Base-by-base conservation (phyloP, 92 coral and sea anemone species). In the Muricea muricata region DNA sequence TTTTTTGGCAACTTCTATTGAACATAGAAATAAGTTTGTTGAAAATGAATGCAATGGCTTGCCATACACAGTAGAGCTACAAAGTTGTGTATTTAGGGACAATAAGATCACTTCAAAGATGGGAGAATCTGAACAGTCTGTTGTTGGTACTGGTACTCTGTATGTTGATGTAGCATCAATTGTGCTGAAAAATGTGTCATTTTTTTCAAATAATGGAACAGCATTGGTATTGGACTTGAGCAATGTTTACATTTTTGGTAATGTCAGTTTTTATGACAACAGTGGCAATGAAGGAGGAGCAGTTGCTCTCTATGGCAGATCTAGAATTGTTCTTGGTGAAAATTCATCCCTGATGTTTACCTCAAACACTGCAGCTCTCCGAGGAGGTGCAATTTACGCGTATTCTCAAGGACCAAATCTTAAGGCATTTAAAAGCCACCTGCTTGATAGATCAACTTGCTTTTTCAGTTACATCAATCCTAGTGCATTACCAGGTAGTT, bases 81-180 rank as follows among this genome's bases (percentile, higher is more conserved):
- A 83, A 47, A 68, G 84, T 71, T 81, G 87, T 31, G 12, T 15
- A 24, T 0, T 92, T 23, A 32, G 8, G 18, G 65, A 84, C 0
- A 92, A 87, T 69, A 33, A 46, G 7, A 87, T 92, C 20, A 35
- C 1, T 23, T 9, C 47, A n/a, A 24, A 41, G 21, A 0, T 11
- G 0, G 17, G 28, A 45, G 87, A 84, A 23, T 86, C 73, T 75
- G 96, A 79, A 41, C 31, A 33, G 17, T 24, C n/a, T 20, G 92
- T 92, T 12, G 78, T 89, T 83, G 96, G 96, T 18, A 90, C 88
- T 28, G 96, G 93, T 24, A 89, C 96, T 17, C 12, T 92, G 20
- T 84, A 87, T 65, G 46, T 93, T 0, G 82, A 61, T 61, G 75
- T 72, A 21, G 61, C 86, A 23, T 86, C 93, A 3, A 25, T 92